Conservation (phyloP, 2,113 vertebrate genomes). For the Scortum barcoo region DNA sequence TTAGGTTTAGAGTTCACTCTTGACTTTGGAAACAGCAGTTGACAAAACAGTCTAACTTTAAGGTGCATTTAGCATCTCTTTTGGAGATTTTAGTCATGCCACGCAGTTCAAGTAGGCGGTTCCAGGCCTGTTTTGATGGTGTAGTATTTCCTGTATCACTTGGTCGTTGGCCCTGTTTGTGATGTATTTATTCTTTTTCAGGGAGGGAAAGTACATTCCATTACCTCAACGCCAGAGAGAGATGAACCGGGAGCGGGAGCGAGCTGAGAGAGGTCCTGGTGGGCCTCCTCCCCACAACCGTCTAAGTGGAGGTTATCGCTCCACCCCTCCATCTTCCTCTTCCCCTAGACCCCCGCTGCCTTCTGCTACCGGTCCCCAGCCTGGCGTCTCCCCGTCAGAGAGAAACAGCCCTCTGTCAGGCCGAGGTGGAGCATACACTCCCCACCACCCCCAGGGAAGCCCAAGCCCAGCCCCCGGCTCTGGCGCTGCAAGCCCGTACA, state of each 20-base stretch:
- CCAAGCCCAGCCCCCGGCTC: slow-evolving; percentile 74
- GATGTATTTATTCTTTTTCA: slow-evolving; percentile 57
- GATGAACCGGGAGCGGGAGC: slow-evolving; percentile 79
- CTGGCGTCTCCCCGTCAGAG: slow-evolving; percentile 77
- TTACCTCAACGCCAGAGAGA: slow-evolving; percentile 91
- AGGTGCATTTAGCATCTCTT: neutral
- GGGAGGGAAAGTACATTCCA: slow-evolving; percentile 92
- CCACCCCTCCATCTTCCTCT: slow-evolving; percentile 76
- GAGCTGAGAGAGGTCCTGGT: slow-evolving; percentile 70
- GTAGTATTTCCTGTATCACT: neutral
- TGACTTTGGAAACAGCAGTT: neutral
- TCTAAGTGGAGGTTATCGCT: slow-evolving; percentile 76
- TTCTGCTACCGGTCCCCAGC: slow-evolving; percentile 75
- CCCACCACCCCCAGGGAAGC: slow-evolving; percentile 88
- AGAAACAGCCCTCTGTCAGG: slow-evolving; percentile 83
- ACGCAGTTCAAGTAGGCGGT: neutral
- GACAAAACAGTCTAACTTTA: neutral
- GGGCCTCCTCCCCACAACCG: slow-evolving; percentile 80
- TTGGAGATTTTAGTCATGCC: neutral
- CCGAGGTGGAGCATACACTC: slow-evolving; percentile 74
- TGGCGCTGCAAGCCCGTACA: slow-evolving; percentile 60
- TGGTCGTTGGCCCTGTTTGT: neutral
- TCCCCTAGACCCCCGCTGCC: slow-evolving; percentile 74
- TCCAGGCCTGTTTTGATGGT: neutral
- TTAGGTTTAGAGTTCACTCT: neutral